Evolutionary conservation across 2,113 vertebrate species (phyloP).

Genomic region (Malurus melanocephalus): DNA sequence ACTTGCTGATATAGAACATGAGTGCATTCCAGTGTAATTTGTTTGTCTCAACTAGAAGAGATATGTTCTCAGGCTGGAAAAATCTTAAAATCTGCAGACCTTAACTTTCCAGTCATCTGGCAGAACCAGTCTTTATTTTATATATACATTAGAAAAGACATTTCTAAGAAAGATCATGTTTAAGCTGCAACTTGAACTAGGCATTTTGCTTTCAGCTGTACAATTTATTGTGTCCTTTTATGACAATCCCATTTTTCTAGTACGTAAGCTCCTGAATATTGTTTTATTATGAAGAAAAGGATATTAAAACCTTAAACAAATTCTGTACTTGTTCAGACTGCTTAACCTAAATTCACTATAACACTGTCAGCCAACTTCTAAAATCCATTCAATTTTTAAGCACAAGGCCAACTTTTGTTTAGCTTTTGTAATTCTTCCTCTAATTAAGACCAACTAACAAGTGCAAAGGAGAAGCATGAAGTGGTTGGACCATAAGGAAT

Average conservation of each 20-base stretch:
- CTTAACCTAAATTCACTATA: neutral
- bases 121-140: neutral
- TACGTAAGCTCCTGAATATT: neutral
- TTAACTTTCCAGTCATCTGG: neutral
- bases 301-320: neutral
- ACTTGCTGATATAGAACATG: constrained; percentile 7
- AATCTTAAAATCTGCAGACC: neutral
- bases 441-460: neutral
- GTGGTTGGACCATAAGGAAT: neutral
- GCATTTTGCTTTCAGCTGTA: neutral
- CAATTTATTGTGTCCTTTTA: neutral
- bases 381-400: neutral
- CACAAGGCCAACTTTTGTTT: neutral
- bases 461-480: neutral
- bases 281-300: neutral
- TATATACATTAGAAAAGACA: neutral
- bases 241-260: neutral
- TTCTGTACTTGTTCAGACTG: neutral
- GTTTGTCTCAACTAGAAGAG: neutral
- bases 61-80: neutral
- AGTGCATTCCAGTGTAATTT: neutral
- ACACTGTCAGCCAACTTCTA: neutral
- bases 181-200: neutral
- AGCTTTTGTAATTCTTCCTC: neutral
- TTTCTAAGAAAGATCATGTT: neutral